Evolutionary conservation across 2,888 invertebrate species (phyloP), one percentile per base, ranked within the genome.

Genomic region (Linnaemya tessellans): DNA sequence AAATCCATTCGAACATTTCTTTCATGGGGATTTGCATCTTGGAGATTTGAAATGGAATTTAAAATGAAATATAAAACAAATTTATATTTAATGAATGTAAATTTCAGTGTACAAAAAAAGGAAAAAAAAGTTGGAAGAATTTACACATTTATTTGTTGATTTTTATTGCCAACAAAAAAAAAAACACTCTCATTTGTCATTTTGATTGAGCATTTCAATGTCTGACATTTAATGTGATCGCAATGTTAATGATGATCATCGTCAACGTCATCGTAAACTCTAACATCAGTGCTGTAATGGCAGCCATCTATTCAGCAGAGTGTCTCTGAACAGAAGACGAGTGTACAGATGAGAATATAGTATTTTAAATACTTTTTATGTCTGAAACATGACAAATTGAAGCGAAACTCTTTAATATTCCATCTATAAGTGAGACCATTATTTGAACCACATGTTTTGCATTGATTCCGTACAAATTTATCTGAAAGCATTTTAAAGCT

Each of bases 151-250:
- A 43, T 71, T 38, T 78, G 22, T 15, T 58, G 30, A n/a, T 65
- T 18, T 65, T 67, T 70, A 38, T 71, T 65, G 56, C 49, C 70
- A 71, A 11, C 56, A 64, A 38, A 67, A 20, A 51, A 77, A 82
- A 20, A 51, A 77, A 82, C 56, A 77, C 77, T 77, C 77, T 77
- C 70, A 71, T 77, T 38, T 77, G 82, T 77, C 77, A 77, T 49
- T 64, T 70, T 75, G 80, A 84, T 75, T 84, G 80, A 84, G 70
- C 56, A 60, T 80, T 74, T 68, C 62, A 74, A 43, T 64, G 11
- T 11, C 38, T 64, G 79, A 75, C 74, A 74, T 65, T 73, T 79
- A 80, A 84, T 75, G 84, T 74, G 84, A 70, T 49, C 46, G 70
- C 75, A 84, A 84, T 84, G 80, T 70, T 71, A 80, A 84, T 84